Conservation (phyloP, 1,140 invertebrate genomes). For the Dysdera silvatica region DNA sequence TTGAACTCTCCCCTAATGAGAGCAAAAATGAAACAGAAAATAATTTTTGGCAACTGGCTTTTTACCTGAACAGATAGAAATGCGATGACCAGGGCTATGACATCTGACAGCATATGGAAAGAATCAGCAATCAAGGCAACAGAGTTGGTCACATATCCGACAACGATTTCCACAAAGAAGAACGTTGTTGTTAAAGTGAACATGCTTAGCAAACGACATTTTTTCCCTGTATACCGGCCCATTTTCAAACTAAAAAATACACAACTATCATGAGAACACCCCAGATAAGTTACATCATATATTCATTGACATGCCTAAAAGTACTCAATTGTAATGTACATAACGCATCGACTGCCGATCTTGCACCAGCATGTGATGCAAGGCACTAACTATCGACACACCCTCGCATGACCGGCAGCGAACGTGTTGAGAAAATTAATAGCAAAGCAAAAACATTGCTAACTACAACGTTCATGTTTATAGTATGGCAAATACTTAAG, state of each 20-base stretch:
- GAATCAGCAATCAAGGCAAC: conserved; percentile 51
- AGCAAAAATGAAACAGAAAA: not conserved
- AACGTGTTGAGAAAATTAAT: too few relatives aligned
- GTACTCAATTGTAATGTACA: too few relatives aligned
- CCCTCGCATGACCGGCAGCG: too few relatives aligned
- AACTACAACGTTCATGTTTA: too few relatives aligned
- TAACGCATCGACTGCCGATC: too few relatives aligned
- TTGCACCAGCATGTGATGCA: too few relatives aligned
- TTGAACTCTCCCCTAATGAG: too few relatives aligned
- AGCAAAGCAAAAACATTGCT: too few relatives aligned
- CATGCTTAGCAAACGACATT: conserved; percentile 73
- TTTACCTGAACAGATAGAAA: conserved; percentile 34
- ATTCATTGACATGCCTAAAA: too few relatives aligned
- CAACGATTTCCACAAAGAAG: conserved; percentile 51
- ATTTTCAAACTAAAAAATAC: too few relatives aligned
- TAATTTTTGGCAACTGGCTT: not conserved
- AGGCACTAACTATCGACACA: too few relatives aligned
- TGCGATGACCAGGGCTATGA: conserved; percentile 47
- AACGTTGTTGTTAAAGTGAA: conserved; percentile 47
- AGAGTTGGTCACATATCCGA: conserved; percentile 51
- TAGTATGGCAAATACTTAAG: too few relatives aligned
- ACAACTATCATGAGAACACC: not conserved
- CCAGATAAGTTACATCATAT: not conserved
- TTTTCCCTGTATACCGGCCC: conserved; percentile 28
- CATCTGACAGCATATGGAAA: conserved; percentile 53